Base-by-base conservation (phyloP, 2,797 vertebrate genomes). In the Pseudochaenichthys georgianus region DNA sequence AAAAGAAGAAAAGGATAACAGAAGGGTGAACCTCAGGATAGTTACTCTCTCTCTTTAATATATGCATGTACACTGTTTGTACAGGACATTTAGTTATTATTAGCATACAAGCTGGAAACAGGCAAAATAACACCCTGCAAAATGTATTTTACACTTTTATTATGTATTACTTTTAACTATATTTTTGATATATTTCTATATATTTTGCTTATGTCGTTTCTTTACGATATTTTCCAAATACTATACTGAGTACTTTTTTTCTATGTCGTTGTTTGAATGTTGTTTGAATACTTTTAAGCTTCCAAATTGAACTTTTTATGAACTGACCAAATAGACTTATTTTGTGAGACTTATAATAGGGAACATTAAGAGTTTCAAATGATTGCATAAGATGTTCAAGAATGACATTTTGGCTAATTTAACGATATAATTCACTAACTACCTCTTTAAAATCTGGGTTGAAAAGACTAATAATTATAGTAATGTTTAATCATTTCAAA, bases 1-100 rank as follows among this genome's bases (percentile, higher is more conserved):
- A 45, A 63, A 62, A 43, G 63, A 34, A 47, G 21, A 57, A 5
- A 55, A 28, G 28, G 13, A 58, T 66, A 23, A 71, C 31, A 16
- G 2, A 50, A 66, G 5, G 51, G 21, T 53, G 15, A n/a, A 74
- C 21, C 57, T 23, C 52, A 13, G 63, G 50, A 41, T 19, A 28
- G 4, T 48, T 52, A 41, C 66, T 72, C 62, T 57, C 13, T 62
- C 17, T 17, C 16, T 19, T 43, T 19, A 19, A 9, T 51, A 51
- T 51, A 51, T 51, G 48, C 50, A 11, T 3, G 11, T 3, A 50
- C 28, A 28, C 28, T 5, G 28, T 5, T 28, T 28, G 28, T 28
- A 5, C 28, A 28, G 28, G 28, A 28, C 28, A 28, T 28, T 28
- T 28, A 28, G 28, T 28, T 28, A 28, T 28, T 28, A 28, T 28